A percentile compares a stretch with the other conserved stretches of the same genome.
These are phyloP conservation scores for Macropis europaea DNA, from an alignment of 2,888 invertebrate genomes.

Conservation along the genomic window DNA sequence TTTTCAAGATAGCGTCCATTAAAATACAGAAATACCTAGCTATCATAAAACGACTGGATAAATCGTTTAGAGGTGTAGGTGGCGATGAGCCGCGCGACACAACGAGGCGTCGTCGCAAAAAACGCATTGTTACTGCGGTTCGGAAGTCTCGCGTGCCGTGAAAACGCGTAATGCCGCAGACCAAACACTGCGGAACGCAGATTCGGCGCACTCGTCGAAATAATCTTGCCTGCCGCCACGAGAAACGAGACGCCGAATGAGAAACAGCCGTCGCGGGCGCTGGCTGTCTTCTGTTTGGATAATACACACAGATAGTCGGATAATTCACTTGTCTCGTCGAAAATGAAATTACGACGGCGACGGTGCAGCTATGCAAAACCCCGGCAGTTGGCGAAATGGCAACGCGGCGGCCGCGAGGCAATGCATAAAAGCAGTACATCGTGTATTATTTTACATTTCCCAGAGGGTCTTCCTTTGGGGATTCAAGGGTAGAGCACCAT, in stretches of 20 bases:
- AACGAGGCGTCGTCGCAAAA: slow-evolving; percentile 24
- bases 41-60: background rate
- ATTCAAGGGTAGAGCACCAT: slow-evolving; percentile 31
- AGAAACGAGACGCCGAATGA: slow-evolving; percentile 9
- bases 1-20: background rate
- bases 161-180: slow-evolving; percentile 37
- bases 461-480: slow-evolving; percentile 54
- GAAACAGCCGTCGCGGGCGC: slow-evolving; percentile 23
- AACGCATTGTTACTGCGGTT: slow-evolving; percentile 34
- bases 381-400: slow-evolving; percentile 52
- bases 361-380: slow-evolving; percentile 52
- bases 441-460: slow-evolving; percentile 74
- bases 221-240: slow-evolving; percentile 43
- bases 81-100: slow-evolving; percentile 12
- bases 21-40: background rate
- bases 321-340: slow-evolving; percentile 67
- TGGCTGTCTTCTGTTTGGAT: slow-evolving; percentile 57
- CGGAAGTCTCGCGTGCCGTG: background rate
- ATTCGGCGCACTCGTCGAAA: slow-evolving; percentile 50
- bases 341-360: slow-evolving; percentile 64
- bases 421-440: slow-evolving; percentile 58
- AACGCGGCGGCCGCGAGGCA: slow-evolving; percentile 48
- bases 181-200: slow-evolving; percentile 56
- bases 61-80: background rate
- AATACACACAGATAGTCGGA: slow-evolving; percentile 65